These are phyloP conservation scores for Mus musculus DNA, from an alignment of 2,113 vertebrate species.

Conservation along the genomic window DNA sequence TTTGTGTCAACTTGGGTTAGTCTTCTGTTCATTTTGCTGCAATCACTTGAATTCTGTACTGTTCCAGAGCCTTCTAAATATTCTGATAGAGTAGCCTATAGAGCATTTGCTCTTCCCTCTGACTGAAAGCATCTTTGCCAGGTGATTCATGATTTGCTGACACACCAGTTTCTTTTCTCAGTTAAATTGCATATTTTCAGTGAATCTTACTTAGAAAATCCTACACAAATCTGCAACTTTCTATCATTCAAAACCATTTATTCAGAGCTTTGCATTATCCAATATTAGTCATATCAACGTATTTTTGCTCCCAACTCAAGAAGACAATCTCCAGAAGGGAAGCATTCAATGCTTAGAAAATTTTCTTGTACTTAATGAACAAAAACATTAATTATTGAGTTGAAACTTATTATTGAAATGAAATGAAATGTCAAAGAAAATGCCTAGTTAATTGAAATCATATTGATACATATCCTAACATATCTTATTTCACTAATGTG, in stretches of 20 bases:
- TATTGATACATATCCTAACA: background rate
- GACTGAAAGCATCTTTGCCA: background rate
- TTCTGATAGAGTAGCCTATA: background rate
- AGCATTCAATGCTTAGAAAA: background rate
- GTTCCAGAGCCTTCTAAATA: background rate
- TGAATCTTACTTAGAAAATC: background rate
- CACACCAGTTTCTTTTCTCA: background rate
- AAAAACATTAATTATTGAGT: conserved; percentile 33
- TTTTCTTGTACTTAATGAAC: background rate
- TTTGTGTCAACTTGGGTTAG: background rate
- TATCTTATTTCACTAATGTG: background rate
- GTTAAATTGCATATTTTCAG: background rate
- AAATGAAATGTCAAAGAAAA: conserved; percentile 12
- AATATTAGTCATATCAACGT: background rate
- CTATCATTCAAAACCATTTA: background rate
- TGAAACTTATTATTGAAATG: background rate
- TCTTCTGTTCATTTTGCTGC: background rate
- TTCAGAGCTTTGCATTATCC: background rate
- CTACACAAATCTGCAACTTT: background rate
- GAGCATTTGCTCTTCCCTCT: background rate
- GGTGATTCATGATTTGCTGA: background rate
- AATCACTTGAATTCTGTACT: background rate
- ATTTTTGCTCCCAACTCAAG: background rate
- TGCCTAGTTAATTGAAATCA: conserved; percentile 38
- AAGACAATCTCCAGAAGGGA: background rate